Evolutionary conservation across 2,797 vertebrate genomes (phyloP), one percentile per base, ranked within the genome.

Genomic region (Sebastes kiyomatsui): DNA sequence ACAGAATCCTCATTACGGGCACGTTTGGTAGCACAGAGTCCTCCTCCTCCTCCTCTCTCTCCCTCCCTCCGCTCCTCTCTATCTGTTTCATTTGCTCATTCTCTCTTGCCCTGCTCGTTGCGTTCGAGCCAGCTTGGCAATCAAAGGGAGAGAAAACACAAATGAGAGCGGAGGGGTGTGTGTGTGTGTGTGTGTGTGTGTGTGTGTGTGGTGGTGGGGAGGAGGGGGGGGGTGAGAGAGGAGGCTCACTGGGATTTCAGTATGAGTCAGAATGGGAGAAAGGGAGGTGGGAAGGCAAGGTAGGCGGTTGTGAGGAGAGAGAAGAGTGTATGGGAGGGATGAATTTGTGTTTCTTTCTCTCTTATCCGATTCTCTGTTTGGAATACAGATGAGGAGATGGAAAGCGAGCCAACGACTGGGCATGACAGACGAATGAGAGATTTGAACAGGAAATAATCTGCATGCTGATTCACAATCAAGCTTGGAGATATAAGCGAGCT

Each of bases 221-320:
- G 0, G 27, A 27, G 2, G 4, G 32, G 59, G 18, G 8, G 46
- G 25, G 32, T 65, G 54, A 66, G 79, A 70, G 87, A 67, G 91
- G 83, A 81, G 83, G 89, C 92, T 94, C 93, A 80, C 91, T 93
- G 94, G 94, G 94, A 94, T 93, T 94, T 94, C 92, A 93, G 94
- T 92, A 94, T 96, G 94, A 96, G 94, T 96, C 95, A 96, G 92
- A 95, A 90, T 76, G 88, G 92, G 90, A 92, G 88, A 87, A 83
- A 83, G 91, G 89, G 92, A 91, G 91, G 93, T 92, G 92, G 90
- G 86, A 84, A 90, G 87, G 90, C 74, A 87, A 86, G 90, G 90
- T 90, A 87, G 92, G 93, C 83, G 90, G 88, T 68, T 84, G 90
- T 78, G 84, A 92, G 89, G 88, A 90, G 84, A 86, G 84, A 85